Base-by-base conservation (phyloP, 2,797 vertebrate genomes). In the Microchirus variegatus region DNA sequence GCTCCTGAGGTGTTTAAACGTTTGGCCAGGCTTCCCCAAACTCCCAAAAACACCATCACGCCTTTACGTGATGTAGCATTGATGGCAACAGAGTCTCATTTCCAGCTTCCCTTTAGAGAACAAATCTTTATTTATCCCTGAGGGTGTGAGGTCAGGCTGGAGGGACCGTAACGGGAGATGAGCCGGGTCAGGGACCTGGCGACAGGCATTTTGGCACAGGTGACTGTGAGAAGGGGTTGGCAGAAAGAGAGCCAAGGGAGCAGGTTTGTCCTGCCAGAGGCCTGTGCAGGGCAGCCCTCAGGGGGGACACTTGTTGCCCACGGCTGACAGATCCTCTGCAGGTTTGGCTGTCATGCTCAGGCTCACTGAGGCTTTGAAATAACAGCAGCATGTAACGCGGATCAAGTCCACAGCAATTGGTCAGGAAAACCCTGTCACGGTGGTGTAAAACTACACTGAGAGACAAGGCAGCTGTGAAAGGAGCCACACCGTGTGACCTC, bases 61-160 rank as follows among this genome's bases (percentile, higher is more conserved):
- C 77, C 59, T 75, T 61, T 74, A 77, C 8, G 57, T 67, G 73
- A 84, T 80, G 84, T 58, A 57, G 70, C 42, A 1, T 74, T 58
- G 43, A 63, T 75, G 72, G 83, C 59, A 54, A 55, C 57, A 43
- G 43, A 84, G 83, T 87, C 81, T 53, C 43, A 53, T 91, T 92
- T 90, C 86, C 56, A 71, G 59, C 69, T 58, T 64, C 61, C 80
- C 79, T 82, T 83, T 76, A 70, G 76, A 90, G 86, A 89, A 79
- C 85, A 85, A 82, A 88, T 89, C 87, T 90, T 90, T 84, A 90
- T 89, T 92, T 92, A 91, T 90, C 88, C 80, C 84, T 65, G 49
- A 77, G 86, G 87, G 87, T 83, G 70, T 78, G 80, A 73, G 87
- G 83, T 89, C 85, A 87, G 77, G 69, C 57, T 74, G 48, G 17